phyloP scores from a whole-genome alignment of 2,797 vertebrate genomes.

The Neosilurus mollespiculum region DNA sequence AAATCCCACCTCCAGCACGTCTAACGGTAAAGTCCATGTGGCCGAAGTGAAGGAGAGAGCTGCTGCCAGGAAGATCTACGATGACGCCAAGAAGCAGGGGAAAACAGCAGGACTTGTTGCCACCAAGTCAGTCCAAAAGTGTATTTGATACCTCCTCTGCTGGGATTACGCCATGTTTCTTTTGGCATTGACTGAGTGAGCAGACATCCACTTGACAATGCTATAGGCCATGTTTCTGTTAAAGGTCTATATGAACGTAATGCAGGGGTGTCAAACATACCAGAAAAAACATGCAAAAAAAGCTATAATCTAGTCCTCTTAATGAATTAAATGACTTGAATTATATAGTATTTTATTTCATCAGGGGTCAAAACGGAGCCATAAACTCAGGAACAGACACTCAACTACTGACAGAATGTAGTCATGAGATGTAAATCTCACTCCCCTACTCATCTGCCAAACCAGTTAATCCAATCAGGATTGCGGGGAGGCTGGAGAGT shows the following conservation, averaged over 20 bases:
- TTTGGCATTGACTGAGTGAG: constrained; percentile 38
- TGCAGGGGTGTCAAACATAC: constrained; percentile 13
- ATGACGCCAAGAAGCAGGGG: constrained; percentile 79
- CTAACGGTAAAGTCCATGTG: constrained; percentile 75
- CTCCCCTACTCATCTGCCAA: no score
- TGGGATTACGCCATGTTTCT: constrained; percentile 37
- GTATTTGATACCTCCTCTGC: constrained; percentile 39
- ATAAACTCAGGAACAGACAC: not conserved
- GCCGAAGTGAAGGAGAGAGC: constrained; percentile 83
- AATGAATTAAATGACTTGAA: not conserved
- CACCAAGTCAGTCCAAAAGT: constrained; percentile 75
- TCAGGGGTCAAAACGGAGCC: not conserved
- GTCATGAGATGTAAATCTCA: not conserved
- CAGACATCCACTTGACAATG: constrained; percentile 27
- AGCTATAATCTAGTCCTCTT: not conserved
- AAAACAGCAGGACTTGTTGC: constrained; percentile 82
- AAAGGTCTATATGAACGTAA: constrained; percentile 2
- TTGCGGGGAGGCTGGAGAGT: no score
- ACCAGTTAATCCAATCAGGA: no score
- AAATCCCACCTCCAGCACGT: constrained; percentile 67
- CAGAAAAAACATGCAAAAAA: not conserved
- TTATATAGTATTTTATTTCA: not conserved
- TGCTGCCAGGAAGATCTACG: constrained; percentile 83
- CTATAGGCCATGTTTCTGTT: constrained; percentile 14
- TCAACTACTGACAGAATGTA: not conserved